Evolutionary conservation across 2,888 invertebrate species (phyloP).

Genomic region (Lottia gigantea): DNA sequence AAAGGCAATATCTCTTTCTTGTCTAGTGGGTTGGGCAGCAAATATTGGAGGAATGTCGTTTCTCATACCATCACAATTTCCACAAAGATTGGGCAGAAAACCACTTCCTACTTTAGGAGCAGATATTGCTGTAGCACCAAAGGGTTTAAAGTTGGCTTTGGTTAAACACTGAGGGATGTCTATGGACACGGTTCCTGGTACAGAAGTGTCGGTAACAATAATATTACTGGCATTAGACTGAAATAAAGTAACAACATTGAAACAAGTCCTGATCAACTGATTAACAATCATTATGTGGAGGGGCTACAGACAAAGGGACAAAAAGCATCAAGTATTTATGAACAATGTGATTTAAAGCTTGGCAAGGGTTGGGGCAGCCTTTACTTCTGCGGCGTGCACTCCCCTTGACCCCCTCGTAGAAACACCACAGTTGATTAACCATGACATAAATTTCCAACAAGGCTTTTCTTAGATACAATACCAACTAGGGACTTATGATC

Average conservation of each 20-base stretch:
- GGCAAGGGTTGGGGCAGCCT: too few species aligned
- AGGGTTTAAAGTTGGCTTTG: neutral
- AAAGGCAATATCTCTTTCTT: neutral
- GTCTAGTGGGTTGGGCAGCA: neutral
- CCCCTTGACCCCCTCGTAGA: too few species aligned
- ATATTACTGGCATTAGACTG: neutral
- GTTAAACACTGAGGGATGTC: neutral
- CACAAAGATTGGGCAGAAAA: neutral
- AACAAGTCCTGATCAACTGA: too few species aligned
- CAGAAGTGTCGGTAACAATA: neutral
- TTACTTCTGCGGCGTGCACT: too few species aligned
- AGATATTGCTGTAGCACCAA: neutral
- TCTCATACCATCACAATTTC: neutral
- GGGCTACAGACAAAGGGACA: too few species aligned
- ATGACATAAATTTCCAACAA: too few species aligned
- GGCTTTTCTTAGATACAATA: too few species aligned
- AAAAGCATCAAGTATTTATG: too few species aligned
- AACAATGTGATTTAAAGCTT: too few species aligned
- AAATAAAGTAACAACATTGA: neutral
- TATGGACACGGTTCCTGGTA: neutral
- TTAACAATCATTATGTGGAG: too few species aligned
- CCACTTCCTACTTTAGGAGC: slow-evolving; percentile 1
- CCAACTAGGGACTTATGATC: too few species aligned
- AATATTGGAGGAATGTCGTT: slow-evolving; percentile 1
- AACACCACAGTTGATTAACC: too few species aligned